Evolutionary conservation across 1,140 invertebrate species (phyloP).

Genomic region (Leptonema lineaticorne): DNA sequence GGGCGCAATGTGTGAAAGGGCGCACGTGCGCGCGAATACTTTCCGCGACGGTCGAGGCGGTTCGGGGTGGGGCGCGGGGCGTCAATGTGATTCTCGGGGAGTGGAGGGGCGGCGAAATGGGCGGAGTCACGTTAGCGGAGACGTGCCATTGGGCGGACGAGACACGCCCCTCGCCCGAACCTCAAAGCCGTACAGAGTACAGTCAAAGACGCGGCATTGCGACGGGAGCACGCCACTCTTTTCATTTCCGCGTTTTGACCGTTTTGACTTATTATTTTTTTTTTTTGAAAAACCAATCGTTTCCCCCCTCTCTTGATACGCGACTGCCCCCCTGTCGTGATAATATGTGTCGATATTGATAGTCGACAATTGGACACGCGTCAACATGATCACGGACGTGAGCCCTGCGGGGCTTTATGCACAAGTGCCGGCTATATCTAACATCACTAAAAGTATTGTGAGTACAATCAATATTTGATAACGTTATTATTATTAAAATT

Average conservation of each 20-base stretch:
- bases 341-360: not conserved
- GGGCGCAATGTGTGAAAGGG: not conserved
- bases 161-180: conserved; percentile 11
- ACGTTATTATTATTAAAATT: too few species aligned
- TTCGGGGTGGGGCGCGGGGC: conserved; percentile 18
- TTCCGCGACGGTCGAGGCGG: not conserved
- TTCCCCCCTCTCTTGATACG: not conserved
- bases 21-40: not conserved
- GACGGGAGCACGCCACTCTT: not conserved
- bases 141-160: conserved; percentile 22
- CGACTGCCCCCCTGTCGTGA: not conserved
- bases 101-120: not conserved
- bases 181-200: conserved; percentile 22
- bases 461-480: too few species aligned
- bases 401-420: conserved; percentile 37
- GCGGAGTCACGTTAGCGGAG: conserved; percentile 6
- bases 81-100: not conserved
- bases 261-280: too few species aligned
- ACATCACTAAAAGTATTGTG: conserved; percentile 38
- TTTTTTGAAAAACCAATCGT: too few species aligned
- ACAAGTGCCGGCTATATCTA: conserved; percentile 38
- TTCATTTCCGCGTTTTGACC: too few species aligned
- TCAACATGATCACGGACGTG: conserved; percentile 37
- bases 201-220: not conserved
- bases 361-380: not conserved